phyloP scores from a whole-genome alignment of 2,797 vertebrate genomes.

The Tokudaia muenninki region DNA sequence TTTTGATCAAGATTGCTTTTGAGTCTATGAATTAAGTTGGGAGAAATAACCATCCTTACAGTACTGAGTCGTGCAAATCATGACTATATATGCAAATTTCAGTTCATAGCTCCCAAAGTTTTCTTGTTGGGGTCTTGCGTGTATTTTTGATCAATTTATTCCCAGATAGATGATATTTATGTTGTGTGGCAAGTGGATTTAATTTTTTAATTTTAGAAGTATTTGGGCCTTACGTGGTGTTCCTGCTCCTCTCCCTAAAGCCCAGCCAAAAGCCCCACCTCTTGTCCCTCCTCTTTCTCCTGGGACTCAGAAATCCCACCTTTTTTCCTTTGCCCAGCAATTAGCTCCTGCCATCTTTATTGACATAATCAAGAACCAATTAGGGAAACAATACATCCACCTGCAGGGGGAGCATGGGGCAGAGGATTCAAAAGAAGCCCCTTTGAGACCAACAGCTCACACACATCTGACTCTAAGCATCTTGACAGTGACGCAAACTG shows the following conservation, averaged over 20 bases:
- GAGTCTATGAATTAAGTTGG: background rate
- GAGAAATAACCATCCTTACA: background rate
- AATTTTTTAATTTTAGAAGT: constrained; percentile 30
- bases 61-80: background rate
- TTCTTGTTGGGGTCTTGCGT: background rate
- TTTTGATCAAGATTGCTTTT: constrained; percentile 43
- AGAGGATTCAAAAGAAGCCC: background rate
- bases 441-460: background rate
- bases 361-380: too few relatives aligned
- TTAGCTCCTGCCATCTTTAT: too few relatives aligned
- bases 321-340: too few relatives aligned
- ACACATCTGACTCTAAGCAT: background rate
- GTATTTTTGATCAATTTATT: background rate
- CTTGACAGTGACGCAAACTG: background rate
- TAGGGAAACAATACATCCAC: too few relatives aligned
- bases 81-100: background rate
- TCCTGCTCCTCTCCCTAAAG: too few relatives aligned
- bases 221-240: background rate
- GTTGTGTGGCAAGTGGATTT: background rate
- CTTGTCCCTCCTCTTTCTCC: too few relatives aligned
- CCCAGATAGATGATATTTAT: background rate
- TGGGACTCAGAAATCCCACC: too few relatives aligned
- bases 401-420: too few relatives aligned
- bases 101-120: background rate
- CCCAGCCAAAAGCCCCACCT: too few relatives aligned